Conservation (phyloP, 2,888 invertebrate genomes). For the Drosophila affinis region DNA sequence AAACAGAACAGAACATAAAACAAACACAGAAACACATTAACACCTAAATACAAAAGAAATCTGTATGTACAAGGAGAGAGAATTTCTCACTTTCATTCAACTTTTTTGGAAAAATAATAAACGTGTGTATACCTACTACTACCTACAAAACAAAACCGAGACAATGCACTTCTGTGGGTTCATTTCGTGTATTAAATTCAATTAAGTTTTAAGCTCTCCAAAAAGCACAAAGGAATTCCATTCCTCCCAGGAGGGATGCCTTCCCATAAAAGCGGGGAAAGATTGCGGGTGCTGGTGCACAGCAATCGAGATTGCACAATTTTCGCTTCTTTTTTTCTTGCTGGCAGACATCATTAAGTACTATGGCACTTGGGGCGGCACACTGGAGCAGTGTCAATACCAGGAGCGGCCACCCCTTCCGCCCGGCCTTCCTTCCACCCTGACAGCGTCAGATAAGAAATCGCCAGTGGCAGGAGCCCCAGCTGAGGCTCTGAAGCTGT, state of each 20-base stretch:
- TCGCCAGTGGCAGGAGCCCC: too few relatives aligned
- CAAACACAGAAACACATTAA: constrained; percentile 31
- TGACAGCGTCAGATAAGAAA: constrained; percentile 48
- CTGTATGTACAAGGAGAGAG: constrained; percentile 60
- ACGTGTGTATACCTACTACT: constrained; percentile 58
- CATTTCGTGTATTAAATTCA: constrained; percentile 37
- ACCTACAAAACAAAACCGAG: constrained; percentile 30
- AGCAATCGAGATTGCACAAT: constrained; percentile 60
- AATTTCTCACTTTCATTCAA: constrained; percentile 58
- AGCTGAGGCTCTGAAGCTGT: too few relatives aligned
- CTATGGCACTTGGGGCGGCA: constrained; percentile 64
- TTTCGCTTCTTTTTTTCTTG: constrained; percentile 30
- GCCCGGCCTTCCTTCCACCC: background rate
- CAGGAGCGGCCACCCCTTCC: constrained; percentile 21
- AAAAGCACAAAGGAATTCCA: constrained; percentile 38
- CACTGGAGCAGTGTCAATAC: constrained; percentile 70
- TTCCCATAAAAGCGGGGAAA: background rate
- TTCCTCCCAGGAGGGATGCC: constrained; percentile 23
- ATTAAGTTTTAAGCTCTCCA: constrained; percentile 40
- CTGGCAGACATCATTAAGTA: constrained; percentile 77
- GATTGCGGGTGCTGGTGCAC: too few relatives aligned
- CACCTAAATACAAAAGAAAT: constrained; percentile 48
- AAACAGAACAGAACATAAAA: constrained; percentile 26
- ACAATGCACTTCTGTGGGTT: background rate
- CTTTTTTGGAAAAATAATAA: constrained; percentile 67